Conservation (phyloP, 1,140 invertebrate species). For the Bombus vancouverensis region DNA sequence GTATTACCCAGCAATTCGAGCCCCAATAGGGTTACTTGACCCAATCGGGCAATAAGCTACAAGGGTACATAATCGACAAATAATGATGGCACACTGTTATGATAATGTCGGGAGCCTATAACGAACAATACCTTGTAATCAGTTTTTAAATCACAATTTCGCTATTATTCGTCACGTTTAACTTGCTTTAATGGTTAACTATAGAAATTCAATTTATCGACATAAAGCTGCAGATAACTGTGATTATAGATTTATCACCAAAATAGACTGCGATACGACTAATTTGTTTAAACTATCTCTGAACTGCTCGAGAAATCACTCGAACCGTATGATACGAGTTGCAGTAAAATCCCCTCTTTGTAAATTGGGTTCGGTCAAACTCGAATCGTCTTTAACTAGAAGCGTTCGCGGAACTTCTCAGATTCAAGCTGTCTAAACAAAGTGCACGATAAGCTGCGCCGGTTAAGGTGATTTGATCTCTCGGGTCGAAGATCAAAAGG, state of each 20-base stretch:
- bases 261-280: neutral
- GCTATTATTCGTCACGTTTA: no score
- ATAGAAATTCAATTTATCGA: neutral
- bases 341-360: neutral
- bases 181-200: neutral
- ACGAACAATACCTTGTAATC: neutral
- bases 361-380: neutral
- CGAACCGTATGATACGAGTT: neutral
- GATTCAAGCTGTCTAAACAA: neutral
- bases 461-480: conserved; percentile 5
- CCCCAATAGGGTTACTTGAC: conserved; percentile 37
- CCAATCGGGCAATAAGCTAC: conserved; percentile 45
- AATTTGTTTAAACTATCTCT: neutral
- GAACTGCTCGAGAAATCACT: neutral
- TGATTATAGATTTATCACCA: fast-evolving
- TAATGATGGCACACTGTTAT: conserved; percentile 31
- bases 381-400: neutral
- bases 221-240: neutral
- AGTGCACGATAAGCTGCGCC: neutral
- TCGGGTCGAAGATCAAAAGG: conserved; percentile 22
- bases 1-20: conserved; percentile 45
- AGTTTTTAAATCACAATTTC: neutral
- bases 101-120: conserved; percentile 11
- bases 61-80: conserved; percentile 53
- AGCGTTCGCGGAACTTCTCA: neutral